Conservation (phyloP, 2,888 invertebrate species). For the Athripsodes cinereus region DNA sequence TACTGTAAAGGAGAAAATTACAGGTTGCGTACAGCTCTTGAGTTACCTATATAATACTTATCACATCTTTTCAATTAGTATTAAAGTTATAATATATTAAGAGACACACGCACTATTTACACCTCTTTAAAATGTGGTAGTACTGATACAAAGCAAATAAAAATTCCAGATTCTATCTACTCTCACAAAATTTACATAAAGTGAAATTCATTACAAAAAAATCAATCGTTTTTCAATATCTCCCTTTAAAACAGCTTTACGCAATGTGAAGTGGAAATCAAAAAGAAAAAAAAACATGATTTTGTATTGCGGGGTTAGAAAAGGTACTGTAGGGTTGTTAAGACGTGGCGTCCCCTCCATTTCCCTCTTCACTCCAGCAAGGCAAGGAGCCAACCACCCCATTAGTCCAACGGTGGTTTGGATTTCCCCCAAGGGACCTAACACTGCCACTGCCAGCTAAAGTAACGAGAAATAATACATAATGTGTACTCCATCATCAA, state of each 20-base stretch:
- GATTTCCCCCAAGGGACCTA: conserved; percentile 18
- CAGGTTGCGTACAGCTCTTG: too few relatives aligned
- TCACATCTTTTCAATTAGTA: too few relatives aligned
- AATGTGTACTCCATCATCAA: conserved; percentile 9
- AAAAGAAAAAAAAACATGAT: conserved; percentile 16
- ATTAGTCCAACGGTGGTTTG: conserved; percentile 22
- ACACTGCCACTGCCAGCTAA: conserved; percentile 3
- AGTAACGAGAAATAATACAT: conserved; percentile 10
- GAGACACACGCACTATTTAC: too few relatives aligned
- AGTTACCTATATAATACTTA: too few relatives aligned
- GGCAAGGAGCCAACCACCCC: conserved; percentile 17
- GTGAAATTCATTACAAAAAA: neutral
- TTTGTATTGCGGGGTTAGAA: conserved; percentile 14
- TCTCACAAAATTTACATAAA: too few relatives aligned
- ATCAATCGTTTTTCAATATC: neutral
- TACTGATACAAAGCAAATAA: too few relatives aligned
- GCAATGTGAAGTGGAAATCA: conserved; percentile 9
- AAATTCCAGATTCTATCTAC: too few relatives aligned
- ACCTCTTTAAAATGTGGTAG: too few relatives aligned
- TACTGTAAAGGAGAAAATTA: too few relatives aligned
- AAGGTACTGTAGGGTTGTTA: conserved; percentile 14
- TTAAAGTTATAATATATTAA: too few relatives aligned
- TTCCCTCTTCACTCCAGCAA: conserved; percentile 12
- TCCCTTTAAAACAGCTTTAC: conserved; percentile 3
- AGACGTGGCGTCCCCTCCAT: conserved; percentile 10